Conservation (phyloP, 1,140 invertebrate species). For the Drosophila bocki region DNA sequence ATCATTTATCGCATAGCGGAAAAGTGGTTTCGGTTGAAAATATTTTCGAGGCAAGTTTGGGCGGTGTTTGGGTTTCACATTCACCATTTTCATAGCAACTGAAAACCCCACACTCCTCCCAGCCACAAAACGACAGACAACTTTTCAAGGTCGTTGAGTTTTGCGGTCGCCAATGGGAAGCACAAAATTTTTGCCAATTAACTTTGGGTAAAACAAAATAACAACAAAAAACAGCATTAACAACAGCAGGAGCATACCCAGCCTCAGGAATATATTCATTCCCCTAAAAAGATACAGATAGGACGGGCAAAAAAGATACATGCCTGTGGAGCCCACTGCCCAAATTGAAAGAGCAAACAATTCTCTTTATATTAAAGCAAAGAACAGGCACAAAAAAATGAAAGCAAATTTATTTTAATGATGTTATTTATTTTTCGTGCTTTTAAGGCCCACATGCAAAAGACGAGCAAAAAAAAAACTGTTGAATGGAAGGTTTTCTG, state of each 20-base stretch:
- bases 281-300: constrained; percentile 20
- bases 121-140: constrained; percentile 25
- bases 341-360: constrained; percentile 47
- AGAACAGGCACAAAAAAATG: constrained; percentile 33
- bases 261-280: constrained; percentile 1
- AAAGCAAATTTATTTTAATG: constrained; percentile 64
- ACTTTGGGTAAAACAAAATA: constrained; percentile 33
- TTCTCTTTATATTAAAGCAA: constrained; percentile 31
- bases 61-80: constrained; percentile 42
- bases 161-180: constrained; percentile 39
- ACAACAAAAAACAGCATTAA: background rate
- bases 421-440: constrained; percentile 40
- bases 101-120: constrained; percentile 6
- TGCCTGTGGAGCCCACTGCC: background rate
- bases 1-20: constrained; percentile 67
- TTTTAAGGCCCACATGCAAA: constrained; percentile 28
- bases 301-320: constrained; percentile 23
- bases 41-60: constrained; percentile 39
- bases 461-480: background rate
- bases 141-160: constrained; percentile 63
- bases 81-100: constrained; percentile 5
- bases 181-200: constrained; percentile 62
- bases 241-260: constrained; percentile 6
- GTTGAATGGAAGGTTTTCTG: constrained; percentile 16
- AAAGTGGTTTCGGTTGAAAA: constrained; percentile 65